Evolutionary conservation across 2,113 vertebrate species (phyloP), one percentile per base, ranked within the genome.

Genomic region (Saguinus midas): DNA sequence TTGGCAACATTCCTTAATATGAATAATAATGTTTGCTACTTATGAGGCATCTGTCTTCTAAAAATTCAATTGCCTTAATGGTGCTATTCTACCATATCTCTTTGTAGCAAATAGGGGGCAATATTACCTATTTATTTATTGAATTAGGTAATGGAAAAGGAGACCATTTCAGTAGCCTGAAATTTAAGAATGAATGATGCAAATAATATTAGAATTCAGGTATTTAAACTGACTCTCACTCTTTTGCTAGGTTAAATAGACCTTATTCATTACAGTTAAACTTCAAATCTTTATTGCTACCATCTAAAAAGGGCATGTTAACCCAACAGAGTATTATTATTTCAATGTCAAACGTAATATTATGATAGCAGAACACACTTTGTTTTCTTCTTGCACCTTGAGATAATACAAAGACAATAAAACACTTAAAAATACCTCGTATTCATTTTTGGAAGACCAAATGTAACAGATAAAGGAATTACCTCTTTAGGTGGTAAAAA

Each of bases 51-150:
- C 21, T 70, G 70, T 81, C 50, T 85, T 87, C 37, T 93, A 92
- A 92, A 96, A 81, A 75, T 58, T 81, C 76, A 84, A 64, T 75
- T 95, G 6, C 37, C 83, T 95, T 92, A 50, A 73, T 94, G 25
- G 8, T 55, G 12, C 94, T 72, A 80, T 94, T 96, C 29, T 90
- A 50, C 27, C n/a, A 37, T 23, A 78, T n/a, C 4, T 88, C 18
- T 95, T 8, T n/a, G 29, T 79, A 35, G 66, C 72, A 84, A 76
- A 45, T 48, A 91, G 52, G 16, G 11, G 25, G 20, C 32, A 82
- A 79, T 48, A 11, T 11, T 87, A 90, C 50, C 58, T 96, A 87
- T 79, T 93, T 35, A 91, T 90, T 96, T 83, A 43, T 35, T 88
- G 68, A 91, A 92, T 91, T 91, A 95, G 25, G 43, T 23, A 55